Evolutionary conservation across 2,888 invertebrate species (phyloP).

Genomic region (Heliconius ethilla): DNA sequence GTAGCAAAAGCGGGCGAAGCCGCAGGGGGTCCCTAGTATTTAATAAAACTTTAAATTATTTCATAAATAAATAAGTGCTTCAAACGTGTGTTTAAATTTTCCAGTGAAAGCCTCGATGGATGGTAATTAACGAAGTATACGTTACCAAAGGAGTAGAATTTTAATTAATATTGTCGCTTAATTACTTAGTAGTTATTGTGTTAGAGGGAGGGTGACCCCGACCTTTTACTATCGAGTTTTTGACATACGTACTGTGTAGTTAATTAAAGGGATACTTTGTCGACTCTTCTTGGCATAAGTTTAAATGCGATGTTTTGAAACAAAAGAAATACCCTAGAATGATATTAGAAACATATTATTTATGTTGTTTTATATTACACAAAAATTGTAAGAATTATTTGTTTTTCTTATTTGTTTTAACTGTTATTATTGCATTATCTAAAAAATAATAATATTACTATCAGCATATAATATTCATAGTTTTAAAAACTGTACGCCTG

Average conservation of each 20-base stretch:
- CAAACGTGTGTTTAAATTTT: too few relatives aligned
- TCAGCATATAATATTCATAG: too few relatives aligned
- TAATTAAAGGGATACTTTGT: not conserved
- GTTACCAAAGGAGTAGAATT: not conserved
- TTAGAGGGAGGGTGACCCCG: not conserved
- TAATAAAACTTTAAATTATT: too few relatives aligned
- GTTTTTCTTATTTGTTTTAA: too few relatives aligned
- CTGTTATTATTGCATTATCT: too few relatives aligned
- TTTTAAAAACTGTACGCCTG: too few relatives aligned
- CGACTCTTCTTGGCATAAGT: not conserved
- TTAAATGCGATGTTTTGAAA: not conserved
- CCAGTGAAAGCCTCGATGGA: not conserved
- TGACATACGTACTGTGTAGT: not conserved
- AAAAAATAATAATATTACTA: too few relatives aligned
- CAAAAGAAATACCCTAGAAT: not conserved
- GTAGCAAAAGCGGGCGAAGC: too few relatives aligned
- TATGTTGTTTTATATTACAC: too few relatives aligned
- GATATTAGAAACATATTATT: not conserved
- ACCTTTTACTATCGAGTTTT: not conserved
- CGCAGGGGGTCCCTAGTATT: too few relatives aligned
- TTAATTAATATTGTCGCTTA: slow-evolving; percentile 6
- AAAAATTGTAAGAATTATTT: too few relatives aligned
- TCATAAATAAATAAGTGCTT: too few relatives aligned
- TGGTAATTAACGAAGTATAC: not conserved
- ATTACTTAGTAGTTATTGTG: slow-evolving; percentile 5